Evolutionary conservation across 2,888 invertebrate genomes (phyloP).

Genomic region (Trilocha varians): DNA sequence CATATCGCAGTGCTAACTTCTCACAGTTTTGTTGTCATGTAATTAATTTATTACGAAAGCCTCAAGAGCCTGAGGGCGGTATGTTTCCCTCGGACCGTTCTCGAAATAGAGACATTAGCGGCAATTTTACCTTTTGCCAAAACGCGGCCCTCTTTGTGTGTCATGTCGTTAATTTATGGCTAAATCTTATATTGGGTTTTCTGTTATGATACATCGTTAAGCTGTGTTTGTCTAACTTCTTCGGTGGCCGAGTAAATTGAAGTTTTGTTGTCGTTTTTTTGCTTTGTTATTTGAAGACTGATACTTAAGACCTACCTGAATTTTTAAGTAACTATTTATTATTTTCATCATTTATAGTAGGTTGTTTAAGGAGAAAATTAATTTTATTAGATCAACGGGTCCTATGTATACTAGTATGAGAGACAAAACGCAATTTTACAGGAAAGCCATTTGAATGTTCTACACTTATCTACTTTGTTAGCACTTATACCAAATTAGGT

Average conservation of each 20-base stretch:
- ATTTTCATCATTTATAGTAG: no score
- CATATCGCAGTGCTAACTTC: constrained; percentile 47
- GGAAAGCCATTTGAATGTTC: no score
- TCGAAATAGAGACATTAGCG: constrained; percentile 65
- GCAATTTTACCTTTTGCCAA: constrained; percentile 30
- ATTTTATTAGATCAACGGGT: no score
- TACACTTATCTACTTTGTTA: no score
- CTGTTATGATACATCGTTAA: background rate
- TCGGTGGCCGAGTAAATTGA: constrained; percentile 1
- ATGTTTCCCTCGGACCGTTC: constrained; percentile 60
- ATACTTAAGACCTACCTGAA: no score
- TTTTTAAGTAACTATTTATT: no score
- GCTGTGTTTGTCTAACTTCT: constrained; percentile 3
- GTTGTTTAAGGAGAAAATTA: no score
- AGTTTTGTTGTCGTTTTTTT: no score
- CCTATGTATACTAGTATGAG: no score
- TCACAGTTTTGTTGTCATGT: constrained; percentile 62
- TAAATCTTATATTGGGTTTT: constrained; percentile 3
- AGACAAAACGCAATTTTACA: no score
- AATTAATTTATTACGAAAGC: constrained; percentile 68
- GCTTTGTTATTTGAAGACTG: no score
- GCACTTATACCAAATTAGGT: no score
- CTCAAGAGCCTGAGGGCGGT: constrained; percentile 49
- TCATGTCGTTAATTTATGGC: constrained; percentile 37
- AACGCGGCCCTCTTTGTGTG: constrained; percentile 49